Conservation (phyloP, 2,113 vertebrate species). For the Erythrolamprus reginae region DNA sequence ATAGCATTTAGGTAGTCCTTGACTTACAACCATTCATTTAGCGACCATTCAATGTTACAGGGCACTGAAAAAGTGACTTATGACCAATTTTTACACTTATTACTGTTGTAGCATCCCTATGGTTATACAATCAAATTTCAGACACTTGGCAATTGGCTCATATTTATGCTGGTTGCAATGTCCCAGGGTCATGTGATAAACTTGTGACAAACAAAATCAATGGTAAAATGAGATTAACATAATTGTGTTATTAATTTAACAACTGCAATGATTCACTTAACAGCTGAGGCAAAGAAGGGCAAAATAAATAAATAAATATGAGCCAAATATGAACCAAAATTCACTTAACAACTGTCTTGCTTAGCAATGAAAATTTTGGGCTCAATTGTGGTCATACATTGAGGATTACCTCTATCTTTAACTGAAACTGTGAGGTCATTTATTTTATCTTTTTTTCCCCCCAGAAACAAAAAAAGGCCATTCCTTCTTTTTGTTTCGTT, state of each 20-base stretch:
- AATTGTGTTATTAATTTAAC: not conserved
- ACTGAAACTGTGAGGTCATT: not conserved
- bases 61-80: not conserved
- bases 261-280: not conserved
- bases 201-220: not conserved
- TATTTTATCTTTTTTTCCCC: slow-evolving; percentile 54
- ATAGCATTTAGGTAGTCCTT: not conserved
- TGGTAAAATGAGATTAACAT: not conserved
- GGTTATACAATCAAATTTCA: not conserved
- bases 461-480: slow-evolving; percentile 72
- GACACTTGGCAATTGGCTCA: not conserved
- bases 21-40: no score
- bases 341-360: not conserved
- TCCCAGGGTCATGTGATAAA: not conserved
- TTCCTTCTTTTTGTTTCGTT: slow-evolving; percentile 85
- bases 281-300: not conserved
- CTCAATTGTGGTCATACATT: not conserved
- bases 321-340: not conserved
- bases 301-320: no score
- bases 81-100: not conserved
- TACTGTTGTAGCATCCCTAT: not conserved
- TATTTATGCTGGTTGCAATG: not conserved
- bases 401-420: not conserved
- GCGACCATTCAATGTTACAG: not conserved
- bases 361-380: not conserved